phyloP scores from a whole-genome alignment of 2,797 vertebrate species.

The Galaxias olidus region DNA sequence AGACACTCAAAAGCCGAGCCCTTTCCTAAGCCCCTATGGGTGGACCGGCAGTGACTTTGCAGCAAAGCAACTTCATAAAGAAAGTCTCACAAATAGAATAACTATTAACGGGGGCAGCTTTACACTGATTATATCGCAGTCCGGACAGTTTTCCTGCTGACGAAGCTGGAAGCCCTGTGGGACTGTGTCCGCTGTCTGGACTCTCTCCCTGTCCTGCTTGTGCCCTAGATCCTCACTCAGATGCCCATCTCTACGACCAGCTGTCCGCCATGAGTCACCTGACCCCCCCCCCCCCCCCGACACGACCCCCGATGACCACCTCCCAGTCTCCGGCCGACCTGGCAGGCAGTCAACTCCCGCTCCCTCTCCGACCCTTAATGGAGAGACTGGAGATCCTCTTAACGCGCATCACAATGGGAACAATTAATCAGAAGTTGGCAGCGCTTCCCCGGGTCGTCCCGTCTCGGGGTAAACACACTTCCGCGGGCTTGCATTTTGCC shows the following conservation, averaged over 20 bases:
- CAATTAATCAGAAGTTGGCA: constrained; percentile 28
- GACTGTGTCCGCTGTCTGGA: constrained; percentile 8
- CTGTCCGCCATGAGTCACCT: constrained; percentile 6
- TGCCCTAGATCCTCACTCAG: background rate
- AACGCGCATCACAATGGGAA: constrained; percentile 30
- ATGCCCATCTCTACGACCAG: background rate
- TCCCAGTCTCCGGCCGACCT: constrained; percentile 41
- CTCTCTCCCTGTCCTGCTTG: constrained; percentile 2
- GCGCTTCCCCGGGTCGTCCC: constrained; percentile 29
- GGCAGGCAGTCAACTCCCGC: constrained; percentile 39
- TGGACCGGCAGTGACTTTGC: constrained; percentile 18
- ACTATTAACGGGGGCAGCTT: constrained; percentile 42
- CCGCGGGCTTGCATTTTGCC: constrained; percentile 46
- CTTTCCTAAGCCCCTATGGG: constrained; percentile 23
- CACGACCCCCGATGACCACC: constrained; percentile 38
- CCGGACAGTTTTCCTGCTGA: constrained; percentile 35
- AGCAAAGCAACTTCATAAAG: background rate
- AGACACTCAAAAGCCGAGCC: constrained; percentile 14
- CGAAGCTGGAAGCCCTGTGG: constrained; percentile 3
- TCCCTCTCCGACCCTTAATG: constrained; percentile 45
- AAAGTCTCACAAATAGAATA: constrained; percentile 22
- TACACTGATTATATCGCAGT: constrained; percentile 37
- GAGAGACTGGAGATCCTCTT: constrained; percentile 30
- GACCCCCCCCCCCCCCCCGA: constrained; percentile 15
- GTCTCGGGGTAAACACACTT: constrained; percentile 40